Evolutionary conservation across 2,797 vertebrate genomes (phyloP).

Genomic region (Cyclopterus lumpus): DNA sequence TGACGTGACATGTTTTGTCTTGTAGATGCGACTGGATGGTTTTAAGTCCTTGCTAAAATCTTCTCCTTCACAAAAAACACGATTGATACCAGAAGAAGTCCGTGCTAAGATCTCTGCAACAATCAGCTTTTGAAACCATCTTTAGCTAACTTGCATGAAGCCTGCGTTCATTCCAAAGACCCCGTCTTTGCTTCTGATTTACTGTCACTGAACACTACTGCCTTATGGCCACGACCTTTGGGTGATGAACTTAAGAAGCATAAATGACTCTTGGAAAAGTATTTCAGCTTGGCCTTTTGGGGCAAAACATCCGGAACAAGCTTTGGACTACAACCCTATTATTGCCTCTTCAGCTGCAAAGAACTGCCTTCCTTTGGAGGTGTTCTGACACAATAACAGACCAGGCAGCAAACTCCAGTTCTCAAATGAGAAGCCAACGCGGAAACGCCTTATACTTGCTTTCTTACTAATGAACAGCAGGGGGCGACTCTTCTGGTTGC

Average conservation of each 20-base stretch:
- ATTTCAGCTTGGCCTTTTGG: not conserved
- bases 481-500: too few species aligned
- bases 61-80: not conserved
- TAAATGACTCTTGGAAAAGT: not conserved
- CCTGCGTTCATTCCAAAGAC: not conserved
- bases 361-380: not conserved
- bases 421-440: too few species aligned
- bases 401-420: too few species aligned
- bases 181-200: too few species aligned
- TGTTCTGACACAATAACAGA: not conserved
- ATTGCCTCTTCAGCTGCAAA: too few species aligned
- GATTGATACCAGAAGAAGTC: not conserved
- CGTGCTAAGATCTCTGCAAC: not conserved
- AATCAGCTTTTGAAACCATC: not conserved
- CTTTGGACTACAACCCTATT: not conserved
- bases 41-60: too few species aligned
- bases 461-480: too few species aligned
- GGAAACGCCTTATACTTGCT: too few species aligned
- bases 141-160: not conserved
- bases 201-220: too few species aligned
- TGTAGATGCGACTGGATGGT: not conserved
- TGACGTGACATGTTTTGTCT: not conserved
- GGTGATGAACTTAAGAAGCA: not conserved
- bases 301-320: not conserved
- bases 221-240: not conserved